These are phyloP conservation scores for Nothoprocta pentlandii DNA, from an alignment of 2,113 vertebrate species.

Conservation along the genomic window DNA sequence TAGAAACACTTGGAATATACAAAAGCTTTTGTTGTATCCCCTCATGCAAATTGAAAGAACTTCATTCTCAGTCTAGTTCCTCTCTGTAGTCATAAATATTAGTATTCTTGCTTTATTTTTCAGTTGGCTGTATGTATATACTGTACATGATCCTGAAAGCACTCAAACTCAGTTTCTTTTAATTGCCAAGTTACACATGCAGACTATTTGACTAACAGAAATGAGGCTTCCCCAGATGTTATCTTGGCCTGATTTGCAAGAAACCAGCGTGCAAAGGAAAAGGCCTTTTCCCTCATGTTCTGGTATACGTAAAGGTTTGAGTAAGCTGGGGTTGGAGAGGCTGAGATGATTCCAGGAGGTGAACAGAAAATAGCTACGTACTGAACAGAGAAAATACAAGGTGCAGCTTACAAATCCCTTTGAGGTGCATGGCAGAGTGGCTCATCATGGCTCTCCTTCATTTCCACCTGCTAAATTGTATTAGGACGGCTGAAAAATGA, in stretches of 20 bases:
- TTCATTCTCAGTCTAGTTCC: background rate
- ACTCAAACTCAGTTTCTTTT: background rate
- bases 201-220: background rate
- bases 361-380: accelerated
- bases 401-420: background rate
- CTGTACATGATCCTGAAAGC: background rate
- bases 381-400: background rate
- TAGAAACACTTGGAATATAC: background rate
- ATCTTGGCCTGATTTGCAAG: background rate
- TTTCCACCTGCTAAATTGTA: background rate
- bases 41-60: background rate
- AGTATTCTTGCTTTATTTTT: background rate
- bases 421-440: accelerated
- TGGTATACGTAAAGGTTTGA: background rate
- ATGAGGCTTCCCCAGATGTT: background rate
- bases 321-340: background rate
- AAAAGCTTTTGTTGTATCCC: background rate
- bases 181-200: background rate
- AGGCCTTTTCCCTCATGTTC: background rate
- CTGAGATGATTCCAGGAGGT: background rate
- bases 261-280: accelerated
- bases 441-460: background rate
- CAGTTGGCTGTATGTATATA: background rate
- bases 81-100: background rate
- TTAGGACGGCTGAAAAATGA: background rate